These are phyloP conservation scores for Schlechtendalia chinensis DNA, from an alignment of 1,140 invertebrate species.

Conservation along the genomic window DNA sequence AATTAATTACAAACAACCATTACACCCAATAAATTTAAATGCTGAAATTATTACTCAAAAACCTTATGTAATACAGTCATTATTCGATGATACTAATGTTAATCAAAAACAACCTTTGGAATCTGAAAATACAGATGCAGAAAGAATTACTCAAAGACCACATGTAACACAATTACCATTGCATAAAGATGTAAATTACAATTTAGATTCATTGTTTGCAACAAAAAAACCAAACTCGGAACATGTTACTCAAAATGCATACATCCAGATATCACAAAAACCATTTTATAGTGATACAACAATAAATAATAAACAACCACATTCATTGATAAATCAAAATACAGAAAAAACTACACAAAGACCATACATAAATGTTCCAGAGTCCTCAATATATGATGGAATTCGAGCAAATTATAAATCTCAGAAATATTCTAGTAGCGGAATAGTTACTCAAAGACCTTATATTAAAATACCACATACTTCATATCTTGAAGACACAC, in stretches of 20 bases:
- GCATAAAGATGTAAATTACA: background rate
- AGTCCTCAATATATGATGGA: background rate
- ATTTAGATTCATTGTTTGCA: slow-evolving; percentile 55
- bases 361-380: slow-evolving; percentile 31
- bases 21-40: slow-evolving; percentile 60
- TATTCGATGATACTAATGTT: background rate
- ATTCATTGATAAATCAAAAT: slow-evolving; percentile 21
- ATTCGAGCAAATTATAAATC: background rate
- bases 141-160: slow-evolving; percentile 13
- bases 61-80: slow-evolving; percentile 54
- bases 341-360: slow-evolving; percentile 5
- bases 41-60: slow-evolving; percentile 57
- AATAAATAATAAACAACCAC: background rate
- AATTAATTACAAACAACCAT: slow-evolving; percentile 60
- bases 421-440: slow-evolving; percentile 12
- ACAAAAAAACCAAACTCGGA: slow-evolving; percentile 53
- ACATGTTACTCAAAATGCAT: background rate
- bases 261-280: background rate
- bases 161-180: background rate
- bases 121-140: slow-evolving; percentile 24
- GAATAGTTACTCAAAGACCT: background rate
- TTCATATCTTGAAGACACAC: slow-evolving; percentile 7
- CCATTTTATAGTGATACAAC: slow-evolving; percentile 5
- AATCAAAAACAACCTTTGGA: background rate
- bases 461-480: slow-evolving; percentile 22